These are phyloP conservation scores for Oreochromis tanganicae DNA, from an alignment of 2,113 vertebrate species.

Conservation along the genomic window DNA sequence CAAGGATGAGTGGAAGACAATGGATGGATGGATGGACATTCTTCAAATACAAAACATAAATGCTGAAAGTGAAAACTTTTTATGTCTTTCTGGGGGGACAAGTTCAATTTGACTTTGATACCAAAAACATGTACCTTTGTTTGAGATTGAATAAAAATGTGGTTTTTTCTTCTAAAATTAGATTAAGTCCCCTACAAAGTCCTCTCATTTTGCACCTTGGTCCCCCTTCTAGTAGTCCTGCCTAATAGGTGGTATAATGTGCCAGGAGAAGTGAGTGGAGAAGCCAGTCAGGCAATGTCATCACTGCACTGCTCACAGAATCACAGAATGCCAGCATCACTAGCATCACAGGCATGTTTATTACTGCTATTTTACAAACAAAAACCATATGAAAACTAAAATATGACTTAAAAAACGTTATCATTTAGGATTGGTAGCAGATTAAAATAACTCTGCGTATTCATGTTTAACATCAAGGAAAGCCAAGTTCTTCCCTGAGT, in stretches of 20 bases:
- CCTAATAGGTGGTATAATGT: background rate
- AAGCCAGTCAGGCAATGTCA: background rate
- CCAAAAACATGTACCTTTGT: background rate
- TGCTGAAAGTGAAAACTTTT: background rate
- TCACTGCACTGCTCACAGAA: background rate
- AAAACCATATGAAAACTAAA: background rate
- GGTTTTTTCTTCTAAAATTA: fast-evolving
- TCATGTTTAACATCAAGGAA: background rate
- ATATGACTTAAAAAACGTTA: background rate
- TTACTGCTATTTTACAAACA: background rate
- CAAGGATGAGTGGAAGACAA: background rate
- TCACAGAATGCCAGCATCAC: background rate
- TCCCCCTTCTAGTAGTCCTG: background rate
- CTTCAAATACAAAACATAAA: background rate
- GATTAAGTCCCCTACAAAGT: background rate
- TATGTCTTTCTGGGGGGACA: background rate
- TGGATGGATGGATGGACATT: background rate
- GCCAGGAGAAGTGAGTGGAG: background rate
- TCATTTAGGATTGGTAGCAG: background rate
- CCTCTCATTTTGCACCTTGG: background rate
- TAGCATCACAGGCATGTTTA: background rate
- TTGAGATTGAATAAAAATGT: background rate
- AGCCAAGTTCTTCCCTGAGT: background rate
- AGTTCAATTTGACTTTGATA: background rate
- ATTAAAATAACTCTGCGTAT: background rate